phyloP scores from a whole-genome alignment of 2,888 invertebrate genomes.

The Miltochrista miniata region DNA sequence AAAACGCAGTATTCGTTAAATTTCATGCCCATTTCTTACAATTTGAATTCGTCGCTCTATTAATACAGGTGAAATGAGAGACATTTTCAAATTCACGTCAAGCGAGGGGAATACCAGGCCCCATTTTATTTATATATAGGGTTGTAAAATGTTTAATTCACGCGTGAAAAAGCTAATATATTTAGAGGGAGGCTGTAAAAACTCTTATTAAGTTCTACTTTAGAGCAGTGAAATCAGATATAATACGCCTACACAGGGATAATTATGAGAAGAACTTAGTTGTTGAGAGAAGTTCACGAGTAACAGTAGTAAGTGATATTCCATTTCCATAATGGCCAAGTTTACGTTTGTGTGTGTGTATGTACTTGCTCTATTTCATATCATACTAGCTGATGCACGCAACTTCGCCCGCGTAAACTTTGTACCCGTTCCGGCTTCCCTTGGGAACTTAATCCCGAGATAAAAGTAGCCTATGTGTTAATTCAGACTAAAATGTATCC shows the following conservation, averaged over 20 bases:
- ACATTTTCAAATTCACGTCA: constrained; percentile 33
- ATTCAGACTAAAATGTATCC: no score
- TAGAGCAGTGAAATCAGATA: constrained; percentile 21
- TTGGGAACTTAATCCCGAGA: no score
- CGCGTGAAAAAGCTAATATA: constrained; percentile 60
- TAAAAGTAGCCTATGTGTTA: no score
- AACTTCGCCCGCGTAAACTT: no score
- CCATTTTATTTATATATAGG: constrained; percentile 39
- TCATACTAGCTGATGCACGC: no score
- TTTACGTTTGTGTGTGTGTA: no score
- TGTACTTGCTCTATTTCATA: no score
- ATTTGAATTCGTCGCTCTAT: constrained; percentile 14
- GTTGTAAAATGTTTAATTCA: constrained; percentile 52
- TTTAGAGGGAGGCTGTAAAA: constrained; percentile 51
- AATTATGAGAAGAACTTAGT: constrained; percentile 6
- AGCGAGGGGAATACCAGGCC: constrained; percentile 25
- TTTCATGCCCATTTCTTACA: constrained; percentile 5
- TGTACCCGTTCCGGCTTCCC: no score
- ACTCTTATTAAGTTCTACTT: constrained; percentile 58
- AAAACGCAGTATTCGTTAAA: not conserved
- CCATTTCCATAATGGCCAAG: no score
- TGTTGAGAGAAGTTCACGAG: no score
- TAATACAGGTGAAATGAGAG: constrained; percentile 32
- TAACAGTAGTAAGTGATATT: not conserved
- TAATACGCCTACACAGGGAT: constrained; percentile 8